A percentile compares a stretch with the other conserved stretches of the same genome.
phyloP scores from a whole-genome alignment of 2,888 invertebrate genomes.

The Tenthredo livida region DNA sequence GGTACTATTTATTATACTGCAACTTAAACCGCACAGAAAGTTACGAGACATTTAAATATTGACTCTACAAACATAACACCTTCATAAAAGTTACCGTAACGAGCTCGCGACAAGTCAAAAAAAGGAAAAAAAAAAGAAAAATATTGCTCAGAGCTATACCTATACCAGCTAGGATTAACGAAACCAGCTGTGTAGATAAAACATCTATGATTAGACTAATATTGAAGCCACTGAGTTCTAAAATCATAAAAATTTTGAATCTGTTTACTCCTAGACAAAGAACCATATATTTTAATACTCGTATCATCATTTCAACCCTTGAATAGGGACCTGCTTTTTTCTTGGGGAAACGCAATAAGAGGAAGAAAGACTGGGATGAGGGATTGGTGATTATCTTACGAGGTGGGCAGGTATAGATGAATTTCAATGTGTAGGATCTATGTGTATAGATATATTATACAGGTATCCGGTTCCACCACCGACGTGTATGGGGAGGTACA shows the following conservation, averaged over 20 bases:
- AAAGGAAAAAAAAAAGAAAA: not conserved
- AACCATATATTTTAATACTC: not conserved
- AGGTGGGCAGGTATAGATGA: conserved; percentile 13
- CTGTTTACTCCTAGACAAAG: not conserved
- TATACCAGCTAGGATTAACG: not conserved
- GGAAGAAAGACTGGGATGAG: not conserved
- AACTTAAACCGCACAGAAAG: conserved; percentile 42
- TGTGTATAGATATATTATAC: not conserved
- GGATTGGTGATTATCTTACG: not conserved
- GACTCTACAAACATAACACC: conserved; percentile 61
- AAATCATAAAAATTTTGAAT: not conserved
- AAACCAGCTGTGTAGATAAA: conserved; percentile 11
- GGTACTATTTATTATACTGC: conserved; percentile 62
- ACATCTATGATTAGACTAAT: not conserved
- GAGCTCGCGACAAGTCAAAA: conserved; percentile 51
- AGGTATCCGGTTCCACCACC: conserved; percentile 32
- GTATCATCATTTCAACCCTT: not conserved
- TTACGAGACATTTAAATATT: conserved; percentile 64
- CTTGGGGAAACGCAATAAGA: not conserved
- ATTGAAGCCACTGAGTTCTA: not conserved
- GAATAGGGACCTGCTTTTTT: not conserved
- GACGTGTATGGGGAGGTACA: conserved; percentile 34
- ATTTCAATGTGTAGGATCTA: not conserved
- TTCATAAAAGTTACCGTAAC: conserved; percentile 58
- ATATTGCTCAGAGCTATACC: not conserved